These are phyloP conservation scores for Platyrinchus mystaceus DNA, from an alignment of 2,797 vertebrate species.

Conservation along the genomic window DNA sequence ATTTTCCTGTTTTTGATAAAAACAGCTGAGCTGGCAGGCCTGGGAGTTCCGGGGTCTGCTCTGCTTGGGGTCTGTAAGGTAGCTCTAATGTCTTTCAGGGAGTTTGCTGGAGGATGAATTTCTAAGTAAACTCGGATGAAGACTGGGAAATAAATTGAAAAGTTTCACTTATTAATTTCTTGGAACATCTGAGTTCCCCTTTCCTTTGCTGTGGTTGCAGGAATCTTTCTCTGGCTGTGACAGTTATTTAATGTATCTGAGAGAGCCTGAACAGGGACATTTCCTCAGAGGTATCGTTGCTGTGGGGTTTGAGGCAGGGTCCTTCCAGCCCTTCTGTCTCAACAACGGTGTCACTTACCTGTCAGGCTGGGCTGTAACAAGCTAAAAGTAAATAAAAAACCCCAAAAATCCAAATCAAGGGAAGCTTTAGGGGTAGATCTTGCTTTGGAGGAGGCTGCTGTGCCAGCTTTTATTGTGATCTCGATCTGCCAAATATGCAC, in stretches of 20 bases:
- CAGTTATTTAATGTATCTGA: not conserved
- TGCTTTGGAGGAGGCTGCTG: not conserved
- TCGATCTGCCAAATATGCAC: not conserved
- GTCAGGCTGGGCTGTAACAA: not conserved
- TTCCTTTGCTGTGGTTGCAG: not conserved
- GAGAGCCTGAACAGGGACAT: not conserved
- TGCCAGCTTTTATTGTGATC: not conserved
- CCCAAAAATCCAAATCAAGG: not conserved
- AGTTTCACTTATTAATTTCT: not conserved
- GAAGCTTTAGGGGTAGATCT: not conserved
- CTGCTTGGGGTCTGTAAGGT: not conserved
- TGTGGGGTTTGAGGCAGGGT: not conserved
- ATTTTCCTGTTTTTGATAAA: not conserved
- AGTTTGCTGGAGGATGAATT: not conserved
- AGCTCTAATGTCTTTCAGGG: not conserved
- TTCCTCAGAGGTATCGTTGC: not conserved
- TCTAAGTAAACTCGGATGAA: not conserved
- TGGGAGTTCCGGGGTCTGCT: not conserved
- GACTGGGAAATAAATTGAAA: not conserved
- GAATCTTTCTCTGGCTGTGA: not conserved
- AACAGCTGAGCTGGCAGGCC: not conserved
- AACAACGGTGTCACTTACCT: not conserved
- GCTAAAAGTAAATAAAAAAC: not conserved
- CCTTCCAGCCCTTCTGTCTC: not conserved
- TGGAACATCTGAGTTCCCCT: not conserved